Conservation (phyloP, 2,113 vertebrate species). For the Echinops telfairi region DNA sequence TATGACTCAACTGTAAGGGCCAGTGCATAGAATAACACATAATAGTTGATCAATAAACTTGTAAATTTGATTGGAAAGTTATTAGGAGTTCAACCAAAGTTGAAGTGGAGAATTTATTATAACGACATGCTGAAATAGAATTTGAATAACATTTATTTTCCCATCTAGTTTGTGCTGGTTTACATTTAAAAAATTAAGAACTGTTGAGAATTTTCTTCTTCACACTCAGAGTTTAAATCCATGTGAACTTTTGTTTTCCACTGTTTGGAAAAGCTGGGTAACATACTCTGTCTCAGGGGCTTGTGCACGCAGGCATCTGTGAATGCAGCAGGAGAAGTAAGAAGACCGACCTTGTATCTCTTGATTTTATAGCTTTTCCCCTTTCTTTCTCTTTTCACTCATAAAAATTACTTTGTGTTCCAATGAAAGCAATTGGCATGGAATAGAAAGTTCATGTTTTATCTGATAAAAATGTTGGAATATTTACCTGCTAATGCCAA, state of each 20-base stretch:
- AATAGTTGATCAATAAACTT: neutral
- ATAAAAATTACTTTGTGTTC: slow-evolving; percentile 12
- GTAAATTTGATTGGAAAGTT: neutral
- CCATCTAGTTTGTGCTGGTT: neutral
- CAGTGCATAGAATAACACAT: too few relatives aligned
- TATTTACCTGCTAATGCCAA: neutral
- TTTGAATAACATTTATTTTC: neutral
- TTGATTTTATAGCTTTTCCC: neutral
- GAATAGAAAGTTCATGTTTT: slow-evolving; percentile 37
- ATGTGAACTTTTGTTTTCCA: neutral
- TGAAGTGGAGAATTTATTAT: neutral
- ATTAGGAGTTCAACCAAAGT: neutral
- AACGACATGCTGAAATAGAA: neutral
- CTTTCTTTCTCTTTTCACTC: neutral
- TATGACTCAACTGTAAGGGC: neutral
- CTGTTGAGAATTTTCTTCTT: neutral
- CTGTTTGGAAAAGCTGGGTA: neutral
- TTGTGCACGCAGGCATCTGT: fast-evolving
- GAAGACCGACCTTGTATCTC: neutral
- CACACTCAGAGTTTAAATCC: too few relatives aligned
- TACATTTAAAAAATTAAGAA: neutral
- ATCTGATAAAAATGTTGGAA: slow-evolving; percentile 8
- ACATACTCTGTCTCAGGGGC: neutral
- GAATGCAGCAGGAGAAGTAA: neutral
- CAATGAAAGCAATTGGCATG: neutral